Evolutionary conservation across 2,797 vertebrate species (phyloP), one percentile per base, ranked within the genome.

Genomic region (Telmatherina bonti): DNA sequence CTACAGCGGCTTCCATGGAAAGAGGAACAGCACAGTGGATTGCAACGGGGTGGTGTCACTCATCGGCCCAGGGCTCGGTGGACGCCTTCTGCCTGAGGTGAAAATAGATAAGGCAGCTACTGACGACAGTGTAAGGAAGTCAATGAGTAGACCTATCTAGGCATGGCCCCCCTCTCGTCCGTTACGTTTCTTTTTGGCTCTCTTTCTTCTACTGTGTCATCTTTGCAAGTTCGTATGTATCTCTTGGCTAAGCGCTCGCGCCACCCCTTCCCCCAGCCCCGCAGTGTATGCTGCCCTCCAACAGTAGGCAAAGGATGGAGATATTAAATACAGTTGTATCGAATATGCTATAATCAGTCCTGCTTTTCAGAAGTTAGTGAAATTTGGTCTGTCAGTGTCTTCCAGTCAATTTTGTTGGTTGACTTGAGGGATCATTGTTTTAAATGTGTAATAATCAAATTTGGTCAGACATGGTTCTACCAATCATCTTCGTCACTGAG

Each of bases 61-160:
- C 88, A 97, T 99, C 79, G 97, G 97, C 56, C 97, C 96, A 0
- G 96, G 95, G 92, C 96, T 95, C 0, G 97, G 96, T 33, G 97
- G 97, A 87, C 96, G 97, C 76, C 96, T 99, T 91, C 96, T 99
- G 96, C 97, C 97, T 93, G 98, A 99, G 97, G 98, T 99, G 97
- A 99, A 95, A 96, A 97, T 95, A 96, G 96, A 97, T 96, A 96
- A 97, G 96, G 96, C 97, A 95, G 96, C 96, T 96, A 88, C 95
- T 85, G 93, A 94, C 31, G 92, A 93, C 94, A 95, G 95, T 89
- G 96, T 95, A 95, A 97, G 97, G 94, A 95, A 92, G 95, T 88
- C 91, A 88, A 85, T 91, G 88, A 89, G 91, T 90, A 94, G 96
- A 94, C 89, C 86, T 94, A 96, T 93, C 85, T 94, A 96, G 95